Conservation (phyloP, 2,113 vertebrate genomes). For the Odontesthes bonariensis region DNA sequence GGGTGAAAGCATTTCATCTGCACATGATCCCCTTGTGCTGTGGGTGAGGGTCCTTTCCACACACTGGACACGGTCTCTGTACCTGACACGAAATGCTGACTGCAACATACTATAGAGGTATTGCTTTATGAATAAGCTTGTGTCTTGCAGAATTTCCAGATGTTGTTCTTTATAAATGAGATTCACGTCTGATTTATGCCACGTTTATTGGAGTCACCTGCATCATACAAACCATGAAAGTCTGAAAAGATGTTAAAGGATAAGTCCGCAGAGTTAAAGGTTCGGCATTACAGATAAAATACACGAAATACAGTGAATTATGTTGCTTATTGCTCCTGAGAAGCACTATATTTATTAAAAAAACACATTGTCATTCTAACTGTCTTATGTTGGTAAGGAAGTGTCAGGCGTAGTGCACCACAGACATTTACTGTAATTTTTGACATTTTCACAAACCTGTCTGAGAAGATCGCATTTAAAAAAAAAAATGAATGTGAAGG, state of each 20-base stretch:
- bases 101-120: neutral
- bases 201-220: neutral
- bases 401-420: too few species aligned
- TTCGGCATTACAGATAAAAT: too few species aligned
- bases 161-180: too few species aligned
- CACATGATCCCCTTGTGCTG: slow-evolving; percentile 7
- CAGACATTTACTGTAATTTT: too few species aligned
- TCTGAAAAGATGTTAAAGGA: too few species aligned
- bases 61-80: neutral
- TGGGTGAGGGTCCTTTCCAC: slow-evolving; percentile 30
- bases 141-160: too few species aligned
- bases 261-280: too few species aligned
- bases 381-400: neutral
- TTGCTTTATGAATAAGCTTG: too few species aligned
- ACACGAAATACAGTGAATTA: too few species aligned
- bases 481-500: neutral
- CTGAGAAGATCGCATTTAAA: neutral
- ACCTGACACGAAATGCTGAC: neutral
- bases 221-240: neutral
- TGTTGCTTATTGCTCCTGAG: too few species aligned
- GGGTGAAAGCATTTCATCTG: slow-evolving; percentile 38
- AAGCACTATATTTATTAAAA: too few species aligned
- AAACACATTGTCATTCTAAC: too few species aligned
- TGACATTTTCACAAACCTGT: neutral
- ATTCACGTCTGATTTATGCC: slow-evolving; percentile 2